A percentile compares a stretch with the other conserved stretches of the same genome.
phyloP scores from a whole-genome alignment of 1,140 invertebrate species.

The Trichomalopsis sarcophagae region DNA sequence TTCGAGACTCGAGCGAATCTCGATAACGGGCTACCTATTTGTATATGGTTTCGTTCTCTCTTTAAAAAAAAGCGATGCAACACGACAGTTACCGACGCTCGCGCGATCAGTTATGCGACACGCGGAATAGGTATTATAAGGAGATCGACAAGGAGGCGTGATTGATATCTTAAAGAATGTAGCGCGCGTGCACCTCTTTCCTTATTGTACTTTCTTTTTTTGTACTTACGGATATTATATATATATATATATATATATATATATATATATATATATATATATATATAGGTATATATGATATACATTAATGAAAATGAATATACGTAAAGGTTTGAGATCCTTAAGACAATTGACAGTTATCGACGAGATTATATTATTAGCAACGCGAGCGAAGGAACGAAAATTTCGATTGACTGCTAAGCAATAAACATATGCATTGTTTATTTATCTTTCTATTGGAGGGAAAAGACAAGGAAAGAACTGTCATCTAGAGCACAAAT shows the following conservation, averaged over 20 bases:
- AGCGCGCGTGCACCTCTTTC: neutral
- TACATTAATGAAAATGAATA: neutral
- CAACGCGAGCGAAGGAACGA: neutral
- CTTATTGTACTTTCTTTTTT: neutral
- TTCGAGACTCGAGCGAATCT: neutral
- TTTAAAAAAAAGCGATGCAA: neutral
- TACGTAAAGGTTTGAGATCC: neutral
- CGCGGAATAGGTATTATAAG: neutral
- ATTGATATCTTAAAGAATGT: neutral
- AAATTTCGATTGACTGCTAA: neutral
- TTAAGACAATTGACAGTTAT: neutral
- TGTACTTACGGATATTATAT: neutral
- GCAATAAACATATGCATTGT: neutral
- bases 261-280: neutral
- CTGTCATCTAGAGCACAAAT: neutral
- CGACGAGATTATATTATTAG: neutral
- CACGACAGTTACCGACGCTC: neutral
- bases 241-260: neutral
- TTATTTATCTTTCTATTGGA: conserved; percentile 8
- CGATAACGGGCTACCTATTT: neutral
- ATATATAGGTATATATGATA: neutral
- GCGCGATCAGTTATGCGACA: neutral
- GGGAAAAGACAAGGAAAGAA: neutral
- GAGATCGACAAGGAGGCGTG: neutral
- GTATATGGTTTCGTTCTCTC: neutral